phyloP scores from a whole-genome alignment of 2,888 invertebrate genomes.

The Eilema griseolum region DNA sequence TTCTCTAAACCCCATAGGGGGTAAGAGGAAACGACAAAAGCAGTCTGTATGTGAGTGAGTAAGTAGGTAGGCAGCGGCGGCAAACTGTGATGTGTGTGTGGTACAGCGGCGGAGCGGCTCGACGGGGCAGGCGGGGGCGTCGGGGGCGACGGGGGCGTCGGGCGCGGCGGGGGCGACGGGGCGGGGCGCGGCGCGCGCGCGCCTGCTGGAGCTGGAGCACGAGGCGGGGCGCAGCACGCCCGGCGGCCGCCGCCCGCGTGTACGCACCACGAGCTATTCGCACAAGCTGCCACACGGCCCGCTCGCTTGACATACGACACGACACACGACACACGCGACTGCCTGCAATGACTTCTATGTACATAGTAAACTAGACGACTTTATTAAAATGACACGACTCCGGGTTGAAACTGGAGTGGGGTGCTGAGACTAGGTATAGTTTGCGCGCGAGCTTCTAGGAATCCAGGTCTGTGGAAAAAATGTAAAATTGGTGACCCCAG shows the following conservation, averaged over 20 bases:
- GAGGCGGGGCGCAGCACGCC: constrained; percentile 85
- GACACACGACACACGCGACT: background rate
- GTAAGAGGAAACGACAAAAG: background rate
- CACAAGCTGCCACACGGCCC: no score
- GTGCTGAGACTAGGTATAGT: no score
- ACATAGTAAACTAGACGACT: background rate
- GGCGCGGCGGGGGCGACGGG: constrained; percentile 44
- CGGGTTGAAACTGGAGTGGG: background rate
- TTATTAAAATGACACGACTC: background rate
- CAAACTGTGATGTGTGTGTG: constrained; percentile 60
- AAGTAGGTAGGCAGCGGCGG: constrained; percentile 9
- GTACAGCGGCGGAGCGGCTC: constrained; percentile 58
- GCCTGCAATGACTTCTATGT: background rate
- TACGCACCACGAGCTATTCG: constrained; percentile 46
- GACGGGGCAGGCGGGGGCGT: constrained; percentile 41
- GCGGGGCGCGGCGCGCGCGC: constrained; percentile 71
- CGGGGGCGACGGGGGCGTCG: constrained; percentile 26
- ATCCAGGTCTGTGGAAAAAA: no score
- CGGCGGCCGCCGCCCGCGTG: constrained; percentile 70
- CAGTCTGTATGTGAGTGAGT: background rate
- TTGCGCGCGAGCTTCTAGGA: no score
- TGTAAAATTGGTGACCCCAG: no score
- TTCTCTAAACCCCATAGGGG: background rate
- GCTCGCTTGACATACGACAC: constrained; percentile 18
- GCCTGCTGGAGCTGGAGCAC: constrained; percentile 83